Conservation (phyloP, 1,140 invertebrate species). For the Diachasma alloeum region DNA sequence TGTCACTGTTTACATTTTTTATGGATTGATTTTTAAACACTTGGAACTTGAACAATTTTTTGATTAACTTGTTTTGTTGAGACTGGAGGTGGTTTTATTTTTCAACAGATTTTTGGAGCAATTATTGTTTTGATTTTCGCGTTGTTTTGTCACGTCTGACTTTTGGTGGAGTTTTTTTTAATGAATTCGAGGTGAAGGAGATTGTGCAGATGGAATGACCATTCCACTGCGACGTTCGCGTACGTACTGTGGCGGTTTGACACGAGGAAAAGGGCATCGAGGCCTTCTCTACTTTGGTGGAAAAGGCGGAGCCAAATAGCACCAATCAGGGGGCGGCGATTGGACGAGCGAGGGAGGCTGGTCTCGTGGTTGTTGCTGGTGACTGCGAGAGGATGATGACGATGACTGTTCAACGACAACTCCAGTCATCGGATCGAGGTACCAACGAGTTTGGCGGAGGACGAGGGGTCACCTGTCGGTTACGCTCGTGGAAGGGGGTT, state of each 20-base stretch:
- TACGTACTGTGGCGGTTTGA: conserved; percentile 59
- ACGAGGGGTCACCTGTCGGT: too few relatives aligned
- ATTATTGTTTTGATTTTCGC: not conserved
- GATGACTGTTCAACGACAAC: not conserved
- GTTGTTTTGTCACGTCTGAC: not conserved
- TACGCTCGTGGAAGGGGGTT: not conserved
- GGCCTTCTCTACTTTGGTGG: conserved; percentile 33
- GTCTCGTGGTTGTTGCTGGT: conserved; percentile 45
- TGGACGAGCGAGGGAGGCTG: conserved; percentile 58
- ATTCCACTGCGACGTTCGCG: conserved; percentile 52
- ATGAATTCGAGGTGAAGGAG: not conserved
- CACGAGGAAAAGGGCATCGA: conserved; percentile 63
- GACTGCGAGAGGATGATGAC: not conserved
- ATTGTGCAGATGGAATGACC: not conserved
- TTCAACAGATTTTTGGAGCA: not conserved
- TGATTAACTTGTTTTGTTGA: not conserved
- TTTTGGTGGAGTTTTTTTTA: not conserved
- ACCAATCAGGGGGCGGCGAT: conserved; percentile 31
- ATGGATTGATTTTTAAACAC: not conserved
- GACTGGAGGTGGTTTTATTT: not conserved
- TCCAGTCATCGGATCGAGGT: not conserved
- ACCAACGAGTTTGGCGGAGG: not conserved
- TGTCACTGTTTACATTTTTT: not conserved
- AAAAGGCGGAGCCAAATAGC: conserved; percentile 42
- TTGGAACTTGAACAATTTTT: not conserved